Evolutionary conservation across 92 coral and sea anemone genomes (phyloP), one percentile per base, ranked within the genome.

Genomic region (Desmophyllum pertusum): DNA sequence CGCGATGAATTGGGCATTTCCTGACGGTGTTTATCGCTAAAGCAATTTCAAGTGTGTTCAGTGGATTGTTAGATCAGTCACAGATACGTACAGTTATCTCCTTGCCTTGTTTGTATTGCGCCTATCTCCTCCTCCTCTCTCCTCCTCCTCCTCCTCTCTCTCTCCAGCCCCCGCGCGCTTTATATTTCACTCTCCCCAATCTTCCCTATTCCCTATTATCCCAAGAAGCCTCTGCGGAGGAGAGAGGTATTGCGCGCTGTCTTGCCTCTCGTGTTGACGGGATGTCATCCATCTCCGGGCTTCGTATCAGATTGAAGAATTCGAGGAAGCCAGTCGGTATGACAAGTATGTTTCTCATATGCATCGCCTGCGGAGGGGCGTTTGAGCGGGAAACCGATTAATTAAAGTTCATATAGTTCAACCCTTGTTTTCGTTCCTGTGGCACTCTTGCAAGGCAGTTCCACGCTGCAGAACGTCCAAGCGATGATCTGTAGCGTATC

Each of bases 361-460:
- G 65, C 63, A 21, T 55, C n/a, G 63, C n/a, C 17, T 19, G 59
- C 23, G 10, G 29, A 55, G 25, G 0, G 9, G 25, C 63, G 63
- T 55, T 29, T 55, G 63, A 55, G 63, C 25, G 63, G 9, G 63
- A 21, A 55, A n/a, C n/a, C 63, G 63, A 55, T 51, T 53, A 55
- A 55, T 55, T 55, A n/a, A 55, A 55, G 63, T 55, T 55, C 63
- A 59, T n/a, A n/a, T 25, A 59, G 65, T 59, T 59, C 65, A 59
- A 33, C 27, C 2, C 14, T 59, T 29, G 65, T 59, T 23, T 59
- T 2, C 14, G 31, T 25, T 59, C n/a, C 11, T 59, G 35, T n/a
- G 3, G 13, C 65, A 55, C 63, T 55, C 23, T n/a, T n/a, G n/a
- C n/a, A 19, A 55, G 65, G 33, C 31, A 25, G 10, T 27, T 59